phyloP scores from a whole-genome alignment of 2,113 vertebrate species.

The Atlantisia rogersi region DNA sequence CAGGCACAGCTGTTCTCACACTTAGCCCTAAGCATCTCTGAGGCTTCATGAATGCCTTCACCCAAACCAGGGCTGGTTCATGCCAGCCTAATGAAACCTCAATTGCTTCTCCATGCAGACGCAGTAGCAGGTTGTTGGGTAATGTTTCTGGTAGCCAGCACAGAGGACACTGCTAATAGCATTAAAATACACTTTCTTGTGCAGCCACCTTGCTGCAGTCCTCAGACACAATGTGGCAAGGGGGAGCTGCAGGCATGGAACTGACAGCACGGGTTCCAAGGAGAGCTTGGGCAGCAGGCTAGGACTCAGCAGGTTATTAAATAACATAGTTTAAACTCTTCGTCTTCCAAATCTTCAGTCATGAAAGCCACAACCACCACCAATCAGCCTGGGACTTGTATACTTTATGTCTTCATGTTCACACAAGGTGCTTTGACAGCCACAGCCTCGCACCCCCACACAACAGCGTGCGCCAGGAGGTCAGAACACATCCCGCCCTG shows the following conservation, averaged over 20 bases:
- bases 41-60: neutral
- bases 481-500: neutral
- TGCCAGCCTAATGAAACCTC: neutral
- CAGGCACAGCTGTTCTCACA: neutral
- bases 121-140: neutral
- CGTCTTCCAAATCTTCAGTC: neutral
- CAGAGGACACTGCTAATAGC: neutral
- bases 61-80: neutral
- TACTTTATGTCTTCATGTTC: neutral
- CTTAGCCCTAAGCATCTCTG: neutral
- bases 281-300: neutral
- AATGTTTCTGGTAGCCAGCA: neutral
- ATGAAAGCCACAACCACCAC: neutral
- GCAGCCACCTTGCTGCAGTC: neutral
- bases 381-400: neutral
- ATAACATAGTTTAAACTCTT: neutral
- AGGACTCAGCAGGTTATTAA: neutral
- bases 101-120: neutral
- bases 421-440: neutral
- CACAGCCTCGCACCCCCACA: neutral
- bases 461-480: accelerated
- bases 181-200: neutral
- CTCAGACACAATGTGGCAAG: neutral
- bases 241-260: neutral
- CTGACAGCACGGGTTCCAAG: neutral